Evolutionary conservation across 2,888 invertebrate species (phyloP).

Genomic region (Creontiades dilutus): DNA sequence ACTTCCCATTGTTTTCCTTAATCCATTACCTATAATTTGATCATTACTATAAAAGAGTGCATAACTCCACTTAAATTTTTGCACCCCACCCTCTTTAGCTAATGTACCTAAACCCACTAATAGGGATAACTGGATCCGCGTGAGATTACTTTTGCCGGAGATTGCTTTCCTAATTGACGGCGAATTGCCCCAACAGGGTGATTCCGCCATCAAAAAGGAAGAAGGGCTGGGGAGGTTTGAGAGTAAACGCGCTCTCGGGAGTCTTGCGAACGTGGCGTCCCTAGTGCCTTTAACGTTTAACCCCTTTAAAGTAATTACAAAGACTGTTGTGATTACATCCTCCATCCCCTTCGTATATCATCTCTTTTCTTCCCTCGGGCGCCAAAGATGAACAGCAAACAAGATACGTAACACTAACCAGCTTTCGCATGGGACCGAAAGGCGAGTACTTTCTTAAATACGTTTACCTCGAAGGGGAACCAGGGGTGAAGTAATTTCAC

Average conservation of each 20-base stretch:
- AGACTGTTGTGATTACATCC: conserved; percentile 47
- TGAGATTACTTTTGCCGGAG: conserved; percentile 48
- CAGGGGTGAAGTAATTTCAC: neutral
- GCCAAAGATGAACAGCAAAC: conserved; percentile 33
- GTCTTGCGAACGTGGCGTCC: conserved; percentile 21
- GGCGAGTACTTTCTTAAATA: conserved; percentile 1
- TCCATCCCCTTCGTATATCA: conserved; percentile 22
- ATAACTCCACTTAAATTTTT: no score
- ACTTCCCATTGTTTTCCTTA: no score
- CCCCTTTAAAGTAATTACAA: conserved; percentile 43
- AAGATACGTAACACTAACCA: conserved; percentile 27
- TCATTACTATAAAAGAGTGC: no score
- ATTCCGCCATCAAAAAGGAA: conserved; percentile 33
- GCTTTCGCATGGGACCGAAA: neutral
- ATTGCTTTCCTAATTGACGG: conserved; percentile 50
- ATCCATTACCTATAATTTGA: no score
- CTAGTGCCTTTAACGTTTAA: conserved; percentile 19
- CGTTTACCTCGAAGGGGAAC: conserved; percentile 1
- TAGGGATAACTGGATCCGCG: conserved; percentile 17
- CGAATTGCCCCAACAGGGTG: conserved; percentile 25
- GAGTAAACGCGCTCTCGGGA: neutral
- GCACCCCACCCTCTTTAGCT: neutral
- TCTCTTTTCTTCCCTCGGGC: conserved; percentile 23
- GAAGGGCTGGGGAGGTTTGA: neutral
- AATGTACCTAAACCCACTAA: conserved; percentile 7